phyloP scores from a whole-genome alignment of 2,888 invertebrate species.

The Sphaerophoria taeniata region DNA sequence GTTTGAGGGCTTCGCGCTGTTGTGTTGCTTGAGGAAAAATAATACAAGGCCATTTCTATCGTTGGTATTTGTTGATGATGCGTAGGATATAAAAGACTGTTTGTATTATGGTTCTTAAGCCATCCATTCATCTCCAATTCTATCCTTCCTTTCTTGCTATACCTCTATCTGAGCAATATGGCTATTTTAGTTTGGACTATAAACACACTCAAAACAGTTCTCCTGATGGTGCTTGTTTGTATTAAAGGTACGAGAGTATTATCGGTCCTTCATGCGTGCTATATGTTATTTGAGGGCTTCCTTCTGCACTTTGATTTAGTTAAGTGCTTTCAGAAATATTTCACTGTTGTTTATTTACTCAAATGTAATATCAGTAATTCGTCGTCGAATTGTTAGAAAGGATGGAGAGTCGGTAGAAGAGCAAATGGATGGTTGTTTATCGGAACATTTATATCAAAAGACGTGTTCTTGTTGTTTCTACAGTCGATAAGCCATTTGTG shows the following conservation, averaged over 20 bases:
- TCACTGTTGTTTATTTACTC: constrained; percentile 28
- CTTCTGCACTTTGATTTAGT: constrained; percentile 43
- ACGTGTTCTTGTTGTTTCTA: too few species aligned
- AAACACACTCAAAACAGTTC: background rate
- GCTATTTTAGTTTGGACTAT: constrained; percentile 6
- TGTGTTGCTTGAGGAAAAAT: background rate
- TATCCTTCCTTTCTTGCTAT: constrained; percentile 16
- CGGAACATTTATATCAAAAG: too few species aligned
- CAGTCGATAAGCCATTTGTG: too few species aligned
- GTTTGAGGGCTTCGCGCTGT: too few species aligned
- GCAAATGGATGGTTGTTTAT: constrained; percentile 23
- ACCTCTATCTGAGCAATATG: constrained; percentile 17
- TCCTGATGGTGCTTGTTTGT: constrained; percentile 18
- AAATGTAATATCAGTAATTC: background rate
- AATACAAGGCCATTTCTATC: constrained; percentile 28
- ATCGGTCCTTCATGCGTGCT: too few species aligned
- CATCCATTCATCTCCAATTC: background rate
- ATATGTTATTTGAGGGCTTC: background rate
- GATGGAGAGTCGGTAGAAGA: background rate
- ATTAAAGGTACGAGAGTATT: background rate
- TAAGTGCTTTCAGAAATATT: constrained; percentile 54
- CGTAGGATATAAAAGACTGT: constrained; percentile 39
- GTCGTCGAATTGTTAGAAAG: too few species aligned
- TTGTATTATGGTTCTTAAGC: background rate
- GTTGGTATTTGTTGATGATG: constrained; percentile 14